phyloP scores from a whole-genome alignment of 2,113 vertebrate species.

The Rostratula benghalensis region DNA sequence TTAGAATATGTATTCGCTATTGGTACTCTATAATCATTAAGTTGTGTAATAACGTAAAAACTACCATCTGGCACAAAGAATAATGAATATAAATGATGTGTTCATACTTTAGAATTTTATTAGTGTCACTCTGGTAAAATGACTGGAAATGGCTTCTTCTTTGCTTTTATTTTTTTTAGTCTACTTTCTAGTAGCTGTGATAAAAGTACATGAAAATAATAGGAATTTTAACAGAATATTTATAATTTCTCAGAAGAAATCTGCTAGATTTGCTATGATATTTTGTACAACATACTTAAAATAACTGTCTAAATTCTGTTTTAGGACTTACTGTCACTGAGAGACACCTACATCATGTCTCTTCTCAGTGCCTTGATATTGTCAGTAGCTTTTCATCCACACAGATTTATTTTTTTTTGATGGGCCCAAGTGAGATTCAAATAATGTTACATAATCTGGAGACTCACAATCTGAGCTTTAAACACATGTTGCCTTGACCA shows the following conservation, averaged over 20 bases:
- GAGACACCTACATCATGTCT: not conserved
- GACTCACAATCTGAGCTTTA: not conserved
- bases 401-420: not conserved
- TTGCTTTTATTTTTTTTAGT: not conserved
- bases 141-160: not conserved
- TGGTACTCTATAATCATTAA: not conserved
- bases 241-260: not conserved
- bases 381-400: not conserved
- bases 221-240: not conserved
- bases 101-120: not conserved
- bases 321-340: not conserved
- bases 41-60: not conserved
- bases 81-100: not conserved
- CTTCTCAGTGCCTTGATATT: not conserved
- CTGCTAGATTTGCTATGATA: not conserved
- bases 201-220: not conserved
- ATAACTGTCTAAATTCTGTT: not conserved
- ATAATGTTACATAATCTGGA: not conserved
- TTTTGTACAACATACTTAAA: not conserved
- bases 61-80: not conserved
- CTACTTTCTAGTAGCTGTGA: not conserved
- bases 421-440: not conserved
- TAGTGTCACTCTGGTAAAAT: not conserved
- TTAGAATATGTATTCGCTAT: not conserved
- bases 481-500: not conserved